phyloP scores from a whole-genome alignment of 2,797 vertebrate species.

The Enteromius thamalakanensis region DNA sequence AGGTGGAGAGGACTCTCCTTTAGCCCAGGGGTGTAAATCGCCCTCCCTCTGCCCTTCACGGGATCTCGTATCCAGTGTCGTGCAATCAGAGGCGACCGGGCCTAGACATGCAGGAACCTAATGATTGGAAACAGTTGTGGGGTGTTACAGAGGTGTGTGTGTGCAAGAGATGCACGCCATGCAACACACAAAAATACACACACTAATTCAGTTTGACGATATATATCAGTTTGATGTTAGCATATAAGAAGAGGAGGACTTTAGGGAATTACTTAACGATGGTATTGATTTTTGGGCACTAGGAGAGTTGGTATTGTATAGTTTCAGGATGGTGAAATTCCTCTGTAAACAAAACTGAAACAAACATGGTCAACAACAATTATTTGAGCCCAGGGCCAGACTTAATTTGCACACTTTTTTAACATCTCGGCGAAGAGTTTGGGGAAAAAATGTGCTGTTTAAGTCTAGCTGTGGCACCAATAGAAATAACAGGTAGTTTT shows the following conservation, averaged over 20 bases:
- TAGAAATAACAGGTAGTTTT: neutral
- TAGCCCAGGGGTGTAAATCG: constrained; percentile 40
- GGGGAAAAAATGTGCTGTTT: neutral
- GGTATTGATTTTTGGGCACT: neutral
- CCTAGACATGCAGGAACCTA: constrained; percentile 85
- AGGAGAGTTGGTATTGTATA: neutral
- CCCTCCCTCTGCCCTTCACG: constrained; percentile 65
- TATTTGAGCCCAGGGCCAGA: neutral
- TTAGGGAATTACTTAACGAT: neutral
- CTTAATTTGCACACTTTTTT: neutral
- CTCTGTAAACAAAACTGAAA: neutral
- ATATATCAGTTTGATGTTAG: constrained; percentile 12
- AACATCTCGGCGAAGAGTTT: neutral
- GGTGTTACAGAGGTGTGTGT: constrained; percentile 63
- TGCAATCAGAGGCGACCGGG: constrained; percentile 79
- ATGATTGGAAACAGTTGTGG: constrained; percentile 86
- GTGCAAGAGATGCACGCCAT: neutral
- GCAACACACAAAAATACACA: constrained; percentile 13
- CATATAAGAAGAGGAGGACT: neutral
- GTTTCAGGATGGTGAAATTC: constrained; percentile 4
- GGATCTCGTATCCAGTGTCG: constrained; percentile 75
- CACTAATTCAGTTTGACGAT: neutral
- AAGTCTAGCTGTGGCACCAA: neutral
- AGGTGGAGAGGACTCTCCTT: constrained; percentile 36
- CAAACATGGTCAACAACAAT: neutral